Evolutionary conservation across 2,113 vertebrate species (phyloP).

Genomic region (Anoplopoma fimbria): DNA sequence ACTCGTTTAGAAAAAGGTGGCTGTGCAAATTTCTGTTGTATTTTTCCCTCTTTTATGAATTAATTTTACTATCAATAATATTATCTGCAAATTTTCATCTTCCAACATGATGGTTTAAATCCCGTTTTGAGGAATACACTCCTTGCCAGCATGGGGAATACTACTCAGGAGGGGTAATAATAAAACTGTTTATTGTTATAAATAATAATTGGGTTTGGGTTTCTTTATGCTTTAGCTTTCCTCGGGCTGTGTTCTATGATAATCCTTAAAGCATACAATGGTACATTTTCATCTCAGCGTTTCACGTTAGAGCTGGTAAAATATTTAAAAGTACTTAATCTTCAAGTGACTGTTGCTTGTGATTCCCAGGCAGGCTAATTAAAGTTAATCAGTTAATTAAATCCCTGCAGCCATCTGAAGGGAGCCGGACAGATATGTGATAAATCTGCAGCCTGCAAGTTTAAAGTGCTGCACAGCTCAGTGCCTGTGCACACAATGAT

Average conservation of each 20-base stretch:
- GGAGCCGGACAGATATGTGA: slow-evolving; percentile 24
- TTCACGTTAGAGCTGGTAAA: slow-evolving; percentile 12
- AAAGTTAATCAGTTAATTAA: slow-evolving; percentile 60
- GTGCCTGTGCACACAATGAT: neutral
- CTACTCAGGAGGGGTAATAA: neutral
- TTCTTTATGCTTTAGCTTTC: neutral
- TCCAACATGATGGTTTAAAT: neutral
- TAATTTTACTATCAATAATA: neutral
- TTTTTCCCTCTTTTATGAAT: neutral
- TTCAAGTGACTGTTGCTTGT: slow-evolving; percentile 23
- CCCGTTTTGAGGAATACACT: neutral
- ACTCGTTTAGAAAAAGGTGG: neutral
- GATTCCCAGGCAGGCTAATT: slow-evolving; percentile 45
- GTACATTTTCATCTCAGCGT: neutral
- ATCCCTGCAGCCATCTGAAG: slow-evolving; percentile 40
- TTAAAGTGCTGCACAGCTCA: slow-evolving; percentile 12
- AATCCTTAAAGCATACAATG: slow-evolving; percentile 23
- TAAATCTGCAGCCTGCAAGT: slow-evolving; percentile 22
- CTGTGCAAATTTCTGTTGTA: too few relatives aligned
- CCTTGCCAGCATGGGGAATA: neutral
- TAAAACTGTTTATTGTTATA: neutral
- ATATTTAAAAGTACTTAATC: slow-evolving; percentile 38
- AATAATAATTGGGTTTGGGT: neutral
- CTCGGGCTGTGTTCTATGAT: slow-evolving; percentile 3
- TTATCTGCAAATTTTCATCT: neutral